Evolutionary conservation across 2,113 vertebrate species (phyloP), one percentile per base, ranked within the genome.

Genomic region (Maccullochella peelii): DNA sequence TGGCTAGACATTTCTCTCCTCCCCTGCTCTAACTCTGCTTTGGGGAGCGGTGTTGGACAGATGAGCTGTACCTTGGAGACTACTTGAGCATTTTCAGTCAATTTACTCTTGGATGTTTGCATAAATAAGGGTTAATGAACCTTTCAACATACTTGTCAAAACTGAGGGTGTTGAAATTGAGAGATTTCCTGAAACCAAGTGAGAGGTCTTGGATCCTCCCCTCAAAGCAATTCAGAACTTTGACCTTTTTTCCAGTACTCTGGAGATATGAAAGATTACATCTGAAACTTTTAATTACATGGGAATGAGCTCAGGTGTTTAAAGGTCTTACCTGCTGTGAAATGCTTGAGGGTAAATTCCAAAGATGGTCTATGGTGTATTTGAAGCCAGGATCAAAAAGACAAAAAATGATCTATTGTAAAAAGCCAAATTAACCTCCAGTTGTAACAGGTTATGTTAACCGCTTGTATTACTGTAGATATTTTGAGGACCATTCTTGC

Each of bases 361-460:
- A 72, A 47, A 36, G 25, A 67, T 40, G 25, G 21, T 55, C 47
- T 33, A 8, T 23, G 6, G n/a, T 55, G 18, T 33, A n/a, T 83
- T 68, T 72, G 47, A 82, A 82, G 49, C 9, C 54, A 23, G 27
- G 52, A 82, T 73, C 67, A 77, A 70, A 82, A 49, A 66, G 42
- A 61, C 1, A 47, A n/a, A 47, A 54, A 67, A 47, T 36, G 1
- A 27, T 73, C 33, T 6, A 14, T 25, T 69, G n/a, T 20, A 36
- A 70, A 33, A 81, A 55, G 62, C 59, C 49, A 74, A 44, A 82
- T 68, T 25, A 76, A 69, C 27, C 59, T 72, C 67, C 25, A 54
- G 11, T 42, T 72, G 38, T 8, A 30, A 16, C 54, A 67, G 42
- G 38, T 57, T 23, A 30, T 21, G 23, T 66, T 55, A 77, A 65